Evolutionary conservation across 2,113 vertebrate species (phyloP), one percentile per base, ranked within the genome.

Genomic region (Halichoerus grypus): DNA sequence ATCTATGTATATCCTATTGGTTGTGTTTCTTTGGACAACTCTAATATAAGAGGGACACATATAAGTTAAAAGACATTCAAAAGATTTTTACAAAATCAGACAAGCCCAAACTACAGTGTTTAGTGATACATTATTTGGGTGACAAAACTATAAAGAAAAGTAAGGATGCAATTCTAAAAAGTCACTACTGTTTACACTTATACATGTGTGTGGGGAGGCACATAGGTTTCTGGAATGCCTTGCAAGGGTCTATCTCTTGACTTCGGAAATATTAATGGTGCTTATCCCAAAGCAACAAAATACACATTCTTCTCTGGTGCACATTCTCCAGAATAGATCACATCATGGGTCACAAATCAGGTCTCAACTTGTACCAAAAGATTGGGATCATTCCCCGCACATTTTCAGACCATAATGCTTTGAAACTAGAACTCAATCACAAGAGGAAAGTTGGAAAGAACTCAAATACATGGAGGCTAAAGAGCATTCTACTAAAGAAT

Each of bases 111-210:
- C 13, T 36, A 85, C 3, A 21, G 0, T 42, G 10, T 22, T 42
- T 59, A 77, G 36, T 33, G 4, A 59, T 88, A 12, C 3, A 57
- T 81, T 81, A 82, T 76, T 85, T 72, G 10, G 16, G 33, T 81
- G 14, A 53, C 16, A 69, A 84, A 88, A n/a, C 18, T 86, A 49
- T 81, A 18, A 76, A 59, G 33, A 97, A 91, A 93, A 93, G 14
- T 21, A 93, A 87, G n/a, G 19, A 76, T 13, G 2, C 7, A 26
- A 91, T 53, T 85, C n/a, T 72, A 57, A 69, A 79, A 89, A 61
- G 22, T 81, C 71, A 89, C 4, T 51, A 31, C 28, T 71, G 11
- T 22, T 71, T 24, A 81, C 2, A 51, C 22, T 82, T 74, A 33
- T 61, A 10, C 15, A n/a, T 51, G 10, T 57, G 9, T 87, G 33